Base-by-base conservation (phyloP, 2,888 invertebrate genomes). In the Drosophila gaucha region DNA sequence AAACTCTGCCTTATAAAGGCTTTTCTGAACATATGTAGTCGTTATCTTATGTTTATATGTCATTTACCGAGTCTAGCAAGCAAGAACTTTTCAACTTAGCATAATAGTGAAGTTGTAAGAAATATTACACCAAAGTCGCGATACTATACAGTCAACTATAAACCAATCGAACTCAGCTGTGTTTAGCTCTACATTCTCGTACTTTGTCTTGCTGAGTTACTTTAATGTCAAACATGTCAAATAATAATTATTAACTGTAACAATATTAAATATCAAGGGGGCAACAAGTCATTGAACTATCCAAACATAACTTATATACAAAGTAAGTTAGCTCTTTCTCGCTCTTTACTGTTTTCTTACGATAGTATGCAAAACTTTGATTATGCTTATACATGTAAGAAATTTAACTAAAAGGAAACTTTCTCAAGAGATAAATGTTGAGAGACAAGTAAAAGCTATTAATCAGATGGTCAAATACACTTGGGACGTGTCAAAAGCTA, bases 381-480 rank as follows among this genome's bases (percentile, higher is more conserved):
- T 22, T 43, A 18, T 10, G 16, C 28, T 3, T 22, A 49, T 31
- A 63, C 31, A 20, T 52, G 6, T 20, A 14, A 24, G 14, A 2
- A 58, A 6, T 9, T 10, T 14, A 12, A 8, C n/a, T 35, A 16
- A 18, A 10, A 10, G 4, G 18, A 30, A 26, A 18, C 24, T 38
- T 31, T 20, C 43, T 38, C 28, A 28, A 18, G 8, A 26, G 6
- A 26, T 54, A n/a, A 30, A 41, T 33, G 14, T n/a, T 16, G 39
- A 10, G 8, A 8, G 18, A 16, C 18, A 22, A 36, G 63, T 28
- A 57, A 31, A 30, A 39, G 22, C 30, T 24, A 57, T 62, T 59
- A 36, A 59, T 62, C 39, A 35, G 33, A 64, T 47, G 44, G 62
- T 62, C 65, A 56, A 36, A 36, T 63, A 60, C 67, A 73, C 46